Evolutionary conservation across 2,888 invertebrate species (phyloP).

Genomic region (Andrena bicolor): DNA sequence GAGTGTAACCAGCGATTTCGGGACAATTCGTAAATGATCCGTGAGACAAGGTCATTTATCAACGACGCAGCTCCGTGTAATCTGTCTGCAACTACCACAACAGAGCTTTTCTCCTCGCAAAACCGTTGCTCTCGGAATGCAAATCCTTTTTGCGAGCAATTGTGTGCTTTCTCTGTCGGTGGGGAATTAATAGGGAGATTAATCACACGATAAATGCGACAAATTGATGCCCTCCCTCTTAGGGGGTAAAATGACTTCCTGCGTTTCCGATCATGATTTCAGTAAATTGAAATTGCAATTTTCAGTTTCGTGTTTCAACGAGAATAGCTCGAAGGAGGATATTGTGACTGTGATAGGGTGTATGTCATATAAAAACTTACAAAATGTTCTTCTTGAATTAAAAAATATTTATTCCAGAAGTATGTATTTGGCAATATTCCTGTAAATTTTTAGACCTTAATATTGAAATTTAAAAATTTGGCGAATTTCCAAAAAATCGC

Average conservation of each 20-base stretch:
- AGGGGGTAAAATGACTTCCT: neutral
- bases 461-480: too few relatives aligned
- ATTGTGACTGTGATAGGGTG: too few relatives aligned
- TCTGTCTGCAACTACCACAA: neutral
- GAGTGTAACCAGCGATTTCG: constrained; percentile 6
- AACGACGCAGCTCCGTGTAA: neutral
- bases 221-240: neutral
- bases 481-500: too few relatives aligned
- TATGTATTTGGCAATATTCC: too few relatives aligned
- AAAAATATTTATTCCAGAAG: too few relatives aligned
- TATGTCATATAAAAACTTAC: too few relatives aligned
- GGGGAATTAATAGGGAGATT: constrained; percentile 44
- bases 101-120: constrained; percentile 2
- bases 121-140: neutral
- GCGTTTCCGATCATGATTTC: neutral
- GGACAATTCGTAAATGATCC: constrained; percentile 44
- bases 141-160: constrained; percentile 22
- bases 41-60: constrained; percentile 48
- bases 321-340: too few relatives aligned
- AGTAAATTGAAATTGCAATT: neutral
- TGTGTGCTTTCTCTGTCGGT: constrained; percentile 7
- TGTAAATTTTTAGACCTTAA: too few relatives aligned
- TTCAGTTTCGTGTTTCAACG: too few relatives aligned
- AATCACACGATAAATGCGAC: neutral
- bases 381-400: too few relatives aligned